Percentiles rank a stretch among this genome's conserved stretches.
Evolutionary conservation across 2,888 invertebrate species (phyloP).

Genomic region (Lepidochitona cinerea): DNA sequence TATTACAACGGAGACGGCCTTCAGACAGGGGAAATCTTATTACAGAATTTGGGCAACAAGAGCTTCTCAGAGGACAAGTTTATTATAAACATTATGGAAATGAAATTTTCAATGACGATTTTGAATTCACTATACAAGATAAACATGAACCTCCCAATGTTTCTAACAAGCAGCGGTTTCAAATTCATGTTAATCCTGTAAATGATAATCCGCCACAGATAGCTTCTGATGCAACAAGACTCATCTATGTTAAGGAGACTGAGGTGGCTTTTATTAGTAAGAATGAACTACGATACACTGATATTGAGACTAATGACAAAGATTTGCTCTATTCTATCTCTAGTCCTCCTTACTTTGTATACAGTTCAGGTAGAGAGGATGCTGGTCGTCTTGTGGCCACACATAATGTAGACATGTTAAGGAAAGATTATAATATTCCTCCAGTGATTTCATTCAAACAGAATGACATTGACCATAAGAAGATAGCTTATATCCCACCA

Average conservation of each 20-base stretch:
- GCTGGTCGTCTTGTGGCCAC: constrained; percentile 65
- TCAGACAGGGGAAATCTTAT: constrained; percentile 58
- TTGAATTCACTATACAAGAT: constrained; percentile 64
- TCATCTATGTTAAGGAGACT: constrained; percentile 63
- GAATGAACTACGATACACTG: constrained; percentile 63
- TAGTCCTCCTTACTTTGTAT: constrained; percentile 65
- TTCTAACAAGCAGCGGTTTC: constrained; percentile 59
- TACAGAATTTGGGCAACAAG: constrained; percentile 63
- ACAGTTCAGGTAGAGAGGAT: constrained; percentile 59
- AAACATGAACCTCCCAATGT: constrained; percentile 66
- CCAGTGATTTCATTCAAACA: constrained; percentile 63
- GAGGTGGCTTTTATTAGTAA: constrained; percentile 62
- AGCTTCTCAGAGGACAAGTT: constrained; percentile 65
- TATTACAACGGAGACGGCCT: constrained; percentile 56
- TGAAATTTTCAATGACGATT: constrained; percentile 59
- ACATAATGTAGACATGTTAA: constrained; percentile 53
- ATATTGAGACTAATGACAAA: constrained; percentile 59
- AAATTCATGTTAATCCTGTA: constrained; percentile 59
- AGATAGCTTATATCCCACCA: constrained; percentile 69
- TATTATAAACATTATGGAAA: constrained; percentile 67
- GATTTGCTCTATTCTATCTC: constrained; percentile 66
- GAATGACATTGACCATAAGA: constrained; percentile 65
- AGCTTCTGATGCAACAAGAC: constrained; percentile 52
- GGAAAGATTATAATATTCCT: constrained; percentile 49
- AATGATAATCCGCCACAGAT: constrained; percentile 67